These are phyloP conservation scores for Hydra vulgaris DNA, from an alignment of 30 jellyfish, hydroid and myxozoan species.

Conservation along the genomic window DNA sequence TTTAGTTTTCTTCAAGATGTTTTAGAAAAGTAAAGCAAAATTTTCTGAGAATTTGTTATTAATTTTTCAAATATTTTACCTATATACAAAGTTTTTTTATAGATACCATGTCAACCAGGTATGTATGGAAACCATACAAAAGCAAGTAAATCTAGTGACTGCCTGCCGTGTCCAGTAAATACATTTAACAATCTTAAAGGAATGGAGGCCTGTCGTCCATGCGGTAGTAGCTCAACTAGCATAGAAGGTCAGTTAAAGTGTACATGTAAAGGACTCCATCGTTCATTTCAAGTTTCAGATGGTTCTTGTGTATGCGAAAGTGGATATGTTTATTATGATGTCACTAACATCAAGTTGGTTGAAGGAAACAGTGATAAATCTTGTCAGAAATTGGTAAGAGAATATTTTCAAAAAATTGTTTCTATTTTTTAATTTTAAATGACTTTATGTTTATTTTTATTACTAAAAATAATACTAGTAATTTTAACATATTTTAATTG, in stretches of 20 bases:
- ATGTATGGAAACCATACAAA: conserved; percentile 69
- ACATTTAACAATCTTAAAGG: conserved; percentile 72
- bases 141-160: conserved; percentile 79
- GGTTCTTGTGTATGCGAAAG: conserved; percentile 86
- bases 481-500: too few relatives aligned
- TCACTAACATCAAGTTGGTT: conserved; percentile 28
- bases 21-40: too few relatives aligned
- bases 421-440: not conserved
- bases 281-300: conserved; percentile 85
- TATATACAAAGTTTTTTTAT: too few relatives aligned
- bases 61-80: too few relatives aligned
- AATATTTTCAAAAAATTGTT: not conserved
- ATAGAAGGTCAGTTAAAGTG: conserved; percentile 50
- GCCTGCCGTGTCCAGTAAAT: conserved; percentile 70
- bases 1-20: too few relatives aligned
- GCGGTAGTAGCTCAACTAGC: conserved; percentile 96
- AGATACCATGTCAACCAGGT: conserved; percentile 95
- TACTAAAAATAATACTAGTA: too few relatives aligned
- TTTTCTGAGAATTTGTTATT: too few relatives aligned
- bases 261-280: conserved; percentile 68
- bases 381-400: conserved; percentile 80
- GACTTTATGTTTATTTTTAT: too few relatives aligned
- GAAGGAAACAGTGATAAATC: conserved; percentile 91
- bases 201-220: conserved; percentile 82
- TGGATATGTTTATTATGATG: conserved; percentile 80